Evolutionary conservation across 2,113 vertebrate species (phyloP).

Genomic region (Anas platyrhynchos): DNA sequence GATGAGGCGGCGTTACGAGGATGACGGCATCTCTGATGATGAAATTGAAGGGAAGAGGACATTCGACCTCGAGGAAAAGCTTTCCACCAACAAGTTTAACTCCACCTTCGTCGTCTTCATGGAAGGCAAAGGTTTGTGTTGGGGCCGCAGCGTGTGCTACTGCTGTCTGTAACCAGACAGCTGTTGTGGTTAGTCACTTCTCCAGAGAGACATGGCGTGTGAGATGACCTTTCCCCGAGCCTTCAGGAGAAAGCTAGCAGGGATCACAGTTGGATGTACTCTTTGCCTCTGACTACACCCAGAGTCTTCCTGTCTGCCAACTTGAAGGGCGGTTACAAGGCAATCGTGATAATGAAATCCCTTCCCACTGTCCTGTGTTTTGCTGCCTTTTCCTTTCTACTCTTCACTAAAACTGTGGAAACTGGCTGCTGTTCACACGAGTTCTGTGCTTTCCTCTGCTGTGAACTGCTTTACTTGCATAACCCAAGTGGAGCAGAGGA

Average conservation of each 20-base stretch:
- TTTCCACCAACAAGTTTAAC: conserved; percentile 85
- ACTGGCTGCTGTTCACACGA: not conserved
- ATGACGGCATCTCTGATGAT: conserved; percentile 97
- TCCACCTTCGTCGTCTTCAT: conserved; percentile 91
- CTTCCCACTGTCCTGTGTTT: not conserved
- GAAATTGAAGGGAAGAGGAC: conserved; percentile 97
- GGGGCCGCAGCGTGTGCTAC: not conserved
- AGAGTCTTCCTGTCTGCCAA: not conserved
- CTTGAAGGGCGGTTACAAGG: not conserved
- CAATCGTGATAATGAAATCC: not conserved
- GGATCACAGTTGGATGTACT: not conserved
- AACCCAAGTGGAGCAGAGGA: not conserved
- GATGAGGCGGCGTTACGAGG: conserved; percentile 92
- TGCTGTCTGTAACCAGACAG: not conserved
- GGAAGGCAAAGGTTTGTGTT: conserved; percentile 92
- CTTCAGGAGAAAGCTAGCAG: not conserved
- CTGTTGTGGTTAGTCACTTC: not conserved
- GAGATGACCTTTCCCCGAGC: not conserved
- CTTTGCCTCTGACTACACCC: not conserved
- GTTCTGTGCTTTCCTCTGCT: not conserved
- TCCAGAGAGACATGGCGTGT: not conserved
- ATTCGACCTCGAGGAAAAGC: conserved; percentile 95
- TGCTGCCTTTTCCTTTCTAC: not conserved
- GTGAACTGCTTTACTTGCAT: accelerated
- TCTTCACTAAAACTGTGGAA: not conserved